Evolutionary conservation across 2,113 vertebrate genomes (phyloP).

Genomic region (Colistium nudipinnis): DNA sequence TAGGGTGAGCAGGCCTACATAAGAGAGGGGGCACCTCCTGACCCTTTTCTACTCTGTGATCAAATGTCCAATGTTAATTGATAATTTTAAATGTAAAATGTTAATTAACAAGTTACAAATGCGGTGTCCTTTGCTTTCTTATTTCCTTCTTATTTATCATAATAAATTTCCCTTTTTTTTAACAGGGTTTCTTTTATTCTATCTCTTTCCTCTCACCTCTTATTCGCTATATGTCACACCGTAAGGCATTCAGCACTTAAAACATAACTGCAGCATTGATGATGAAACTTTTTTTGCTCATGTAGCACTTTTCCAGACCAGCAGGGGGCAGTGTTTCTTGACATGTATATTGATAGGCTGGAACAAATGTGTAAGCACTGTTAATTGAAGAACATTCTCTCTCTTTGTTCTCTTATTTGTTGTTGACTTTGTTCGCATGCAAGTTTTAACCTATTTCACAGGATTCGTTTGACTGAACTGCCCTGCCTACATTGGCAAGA

Average conservation of each 20-base stretch:
- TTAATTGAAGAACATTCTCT: conserved; percentile 65
- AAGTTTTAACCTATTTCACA: conserved; percentile 62
- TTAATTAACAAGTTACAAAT: conserved; percentile 48
- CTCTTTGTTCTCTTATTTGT: conserved; percentile 73
- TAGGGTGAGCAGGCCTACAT: conserved; percentile 19
- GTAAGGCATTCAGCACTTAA: background rate
- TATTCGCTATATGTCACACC: background rate
- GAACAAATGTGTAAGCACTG: conserved; percentile 60
- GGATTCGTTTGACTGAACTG: conserved; percentile 57
- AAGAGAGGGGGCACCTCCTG: conserved; percentile 34
- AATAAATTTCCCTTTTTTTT: background rate
- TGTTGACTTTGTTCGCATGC: conserved; percentile 72
- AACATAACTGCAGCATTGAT: background rate
- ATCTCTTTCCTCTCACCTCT: background rate
- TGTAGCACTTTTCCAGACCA: conserved; percentile 62
- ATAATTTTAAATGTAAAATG: too few species aligned
- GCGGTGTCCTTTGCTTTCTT: background rate
- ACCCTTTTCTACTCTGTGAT: conserved; percentile 34
- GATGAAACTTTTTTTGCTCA: conserved; percentile 8
- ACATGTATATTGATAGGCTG: conserved; percentile 56
- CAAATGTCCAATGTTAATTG: background rate
- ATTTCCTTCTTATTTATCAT: background rate
- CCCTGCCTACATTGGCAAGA: conserved; percentile 70
- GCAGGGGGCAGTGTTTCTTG: conserved; percentile 71
- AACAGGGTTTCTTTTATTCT: background rate